phyloP scores from a whole-genome alignment of 2,113 vertebrate species.

The Pseudorhombus dupliciocellatus region DNA sequence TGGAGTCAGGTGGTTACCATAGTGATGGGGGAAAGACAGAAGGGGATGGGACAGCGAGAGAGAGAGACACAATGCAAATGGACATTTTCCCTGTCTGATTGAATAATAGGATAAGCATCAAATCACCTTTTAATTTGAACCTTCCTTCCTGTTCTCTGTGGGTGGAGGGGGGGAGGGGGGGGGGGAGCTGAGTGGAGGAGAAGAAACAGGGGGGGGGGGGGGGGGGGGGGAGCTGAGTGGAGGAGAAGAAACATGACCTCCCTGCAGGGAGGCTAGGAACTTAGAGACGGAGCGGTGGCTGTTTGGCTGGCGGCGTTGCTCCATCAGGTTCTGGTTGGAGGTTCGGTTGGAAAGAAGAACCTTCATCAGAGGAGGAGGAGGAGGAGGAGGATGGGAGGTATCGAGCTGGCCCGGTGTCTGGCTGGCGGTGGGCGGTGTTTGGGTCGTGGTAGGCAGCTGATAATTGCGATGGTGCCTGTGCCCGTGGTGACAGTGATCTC shows the following conservation, averaged over 20 bases:
- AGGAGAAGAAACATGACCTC: constrained; percentile 40
- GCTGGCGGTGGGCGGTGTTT: no score
- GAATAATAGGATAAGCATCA: constrained; percentile 48
- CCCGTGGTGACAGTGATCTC: no score
- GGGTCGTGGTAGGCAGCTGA: no score
- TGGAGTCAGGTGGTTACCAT: constrained; percentile 68
- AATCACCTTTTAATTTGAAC: constrained; percentile 48
- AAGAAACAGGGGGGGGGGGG: neutral
- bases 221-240: neutral
- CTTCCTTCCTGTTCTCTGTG: constrained; percentile 35
- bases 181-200: neutral
- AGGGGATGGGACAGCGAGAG: constrained; percentile 31
- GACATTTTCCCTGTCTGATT: constrained; percentile 48
- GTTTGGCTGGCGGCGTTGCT: no score
- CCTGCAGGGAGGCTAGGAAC: constrained; percentile 43
- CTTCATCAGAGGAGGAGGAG: no score
- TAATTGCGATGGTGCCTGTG: no score
- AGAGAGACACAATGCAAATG: constrained; percentile 30
- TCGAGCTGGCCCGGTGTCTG: no score
- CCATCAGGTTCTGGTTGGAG: no score
- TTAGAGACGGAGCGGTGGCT: constrained; percentile 28
- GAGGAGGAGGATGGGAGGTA: no score
- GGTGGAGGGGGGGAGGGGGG: neutral
- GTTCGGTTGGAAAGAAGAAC: no score
- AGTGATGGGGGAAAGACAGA: constrained; percentile 46